These are phyloP conservation scores for Gallinago media DNA, from an alignment of 2,113 vertebrate genomes.

Conservation along the genomic window DNA sequence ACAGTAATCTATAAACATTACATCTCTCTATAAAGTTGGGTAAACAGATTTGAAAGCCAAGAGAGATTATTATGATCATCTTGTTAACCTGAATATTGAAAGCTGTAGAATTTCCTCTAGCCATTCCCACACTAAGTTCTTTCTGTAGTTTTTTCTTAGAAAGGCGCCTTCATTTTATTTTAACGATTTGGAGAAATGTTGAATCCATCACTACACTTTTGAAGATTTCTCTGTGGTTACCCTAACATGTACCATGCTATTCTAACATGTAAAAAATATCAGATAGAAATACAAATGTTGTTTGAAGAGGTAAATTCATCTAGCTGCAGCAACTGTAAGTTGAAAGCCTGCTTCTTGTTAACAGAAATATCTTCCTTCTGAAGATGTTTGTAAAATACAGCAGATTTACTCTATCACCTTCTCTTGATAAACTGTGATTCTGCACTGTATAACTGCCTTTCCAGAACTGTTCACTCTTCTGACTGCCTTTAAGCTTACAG, in stretches of 20 bases:
- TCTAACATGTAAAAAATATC: neutral
- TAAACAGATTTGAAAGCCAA: constrained; percentile 54
- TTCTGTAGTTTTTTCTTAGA: neutral
- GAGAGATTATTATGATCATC: neutral
- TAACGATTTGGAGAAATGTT: neutral
- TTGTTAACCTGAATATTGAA: constrained; percentile 33
- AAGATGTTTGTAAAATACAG: neutral
- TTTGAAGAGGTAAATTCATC: constrained; percentile 22
- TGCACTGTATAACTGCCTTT: neutral
- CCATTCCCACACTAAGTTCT: neutral
- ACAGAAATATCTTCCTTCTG: neutral
- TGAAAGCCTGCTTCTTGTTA: constrained; percentile 24
- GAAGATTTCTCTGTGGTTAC: neutral
- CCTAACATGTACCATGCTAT: neutral
- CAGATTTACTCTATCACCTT: neutral
- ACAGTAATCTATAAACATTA: constrained; percentile 54
- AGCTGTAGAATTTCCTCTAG: neutral
- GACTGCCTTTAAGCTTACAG: neutral
- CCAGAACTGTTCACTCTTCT: neutral
- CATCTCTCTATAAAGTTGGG: neutral
- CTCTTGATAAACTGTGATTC: neutral
- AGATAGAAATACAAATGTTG: neutral
- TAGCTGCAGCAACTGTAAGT: neutral
- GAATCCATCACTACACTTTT: neutral
- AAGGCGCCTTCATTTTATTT: neutral